Conservation (phyloP, 2,888 invertebrate species). For the Meiosimyza platycephala region DNA sequence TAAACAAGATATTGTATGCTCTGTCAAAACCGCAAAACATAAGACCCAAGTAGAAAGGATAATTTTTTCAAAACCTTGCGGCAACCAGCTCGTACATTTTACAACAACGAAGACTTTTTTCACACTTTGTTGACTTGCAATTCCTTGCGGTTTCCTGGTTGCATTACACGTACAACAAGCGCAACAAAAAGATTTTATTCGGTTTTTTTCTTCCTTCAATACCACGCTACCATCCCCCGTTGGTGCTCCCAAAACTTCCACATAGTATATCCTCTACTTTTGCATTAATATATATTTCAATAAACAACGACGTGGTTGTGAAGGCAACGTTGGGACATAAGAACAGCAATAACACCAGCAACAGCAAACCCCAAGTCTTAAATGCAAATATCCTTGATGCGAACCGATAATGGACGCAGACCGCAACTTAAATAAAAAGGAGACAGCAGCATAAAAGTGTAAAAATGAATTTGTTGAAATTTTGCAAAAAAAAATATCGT, state of each 20-base stretch:
- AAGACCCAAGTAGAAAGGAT: constrained; percentile 22
- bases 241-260: neutral
- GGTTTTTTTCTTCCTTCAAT: constrained; percentile 7
- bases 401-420: constrained; percentile 18
- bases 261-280: neutral
- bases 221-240: neutral
- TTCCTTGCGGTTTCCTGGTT: constrained; percentile 42
- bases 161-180: constrained; percentile 16
- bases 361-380: constrained; percentile 22
- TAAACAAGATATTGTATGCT: constrained; percentile 14
- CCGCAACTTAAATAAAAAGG: neutral
- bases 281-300: constrained; percentile 22
- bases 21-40: constrained; percentile 23
- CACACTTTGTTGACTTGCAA: constrained; percentile 17
- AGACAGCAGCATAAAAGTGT: neutral
- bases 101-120: constrained; percentile 2
- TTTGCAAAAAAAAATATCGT: too few relatives aligned
- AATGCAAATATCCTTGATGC: constrained; percentile 37
- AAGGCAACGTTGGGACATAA: constrained; percentile 3
- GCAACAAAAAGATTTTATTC: neutral
- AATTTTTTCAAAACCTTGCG: neutral
- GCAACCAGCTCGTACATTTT: neutral
- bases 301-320: neutral
- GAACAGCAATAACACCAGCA: neutral
- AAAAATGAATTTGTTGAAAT: neutral